These are phyloP conservation scores for Limosa lapponica DNA, from an alignment of 2,797 vertebrate genomes.

Conservation along the genomic window DNA sequence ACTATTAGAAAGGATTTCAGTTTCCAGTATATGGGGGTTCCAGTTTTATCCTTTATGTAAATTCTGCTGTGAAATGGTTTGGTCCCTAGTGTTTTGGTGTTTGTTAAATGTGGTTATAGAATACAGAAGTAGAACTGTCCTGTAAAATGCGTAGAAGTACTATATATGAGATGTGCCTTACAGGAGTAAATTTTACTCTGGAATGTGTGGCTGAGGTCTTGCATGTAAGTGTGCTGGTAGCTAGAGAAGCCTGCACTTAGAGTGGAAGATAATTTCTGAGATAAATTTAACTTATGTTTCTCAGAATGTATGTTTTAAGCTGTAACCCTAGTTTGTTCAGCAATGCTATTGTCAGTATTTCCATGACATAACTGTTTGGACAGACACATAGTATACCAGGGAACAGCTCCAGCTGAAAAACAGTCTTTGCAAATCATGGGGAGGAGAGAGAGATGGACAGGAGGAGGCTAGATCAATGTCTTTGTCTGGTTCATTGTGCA, in stretches of 20 bases:
- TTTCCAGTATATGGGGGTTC: neutral
- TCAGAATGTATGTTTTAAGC: neutral
- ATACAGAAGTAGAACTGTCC: neutral
- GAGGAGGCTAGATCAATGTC: neutral
- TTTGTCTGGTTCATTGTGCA: neutral
- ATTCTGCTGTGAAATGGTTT: neutral
- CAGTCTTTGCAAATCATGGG: fast-evolving
- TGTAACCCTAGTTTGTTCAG: neutral
- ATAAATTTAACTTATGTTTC: neutral
- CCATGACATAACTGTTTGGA: neutral
- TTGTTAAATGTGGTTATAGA: neutral
- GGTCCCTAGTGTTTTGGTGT: neutral
- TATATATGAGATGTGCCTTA: neutral
- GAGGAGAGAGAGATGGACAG: neutral
- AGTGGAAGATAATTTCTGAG: neutral
- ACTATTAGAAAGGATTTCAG: neutral
- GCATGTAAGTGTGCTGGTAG: fast-evolving
- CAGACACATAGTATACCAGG: neutral
- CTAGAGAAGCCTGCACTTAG: neutral
- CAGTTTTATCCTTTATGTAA: neutral
- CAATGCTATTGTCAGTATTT: neutral
- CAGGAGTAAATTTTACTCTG: neutral
- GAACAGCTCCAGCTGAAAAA: neutral
- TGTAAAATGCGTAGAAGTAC: neutral
- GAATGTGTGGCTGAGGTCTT: neutral